Evolutionary conservation across 2,888 invertebrate species (phyloP).

Genomic region (Ormyrus rosae): DNA sequence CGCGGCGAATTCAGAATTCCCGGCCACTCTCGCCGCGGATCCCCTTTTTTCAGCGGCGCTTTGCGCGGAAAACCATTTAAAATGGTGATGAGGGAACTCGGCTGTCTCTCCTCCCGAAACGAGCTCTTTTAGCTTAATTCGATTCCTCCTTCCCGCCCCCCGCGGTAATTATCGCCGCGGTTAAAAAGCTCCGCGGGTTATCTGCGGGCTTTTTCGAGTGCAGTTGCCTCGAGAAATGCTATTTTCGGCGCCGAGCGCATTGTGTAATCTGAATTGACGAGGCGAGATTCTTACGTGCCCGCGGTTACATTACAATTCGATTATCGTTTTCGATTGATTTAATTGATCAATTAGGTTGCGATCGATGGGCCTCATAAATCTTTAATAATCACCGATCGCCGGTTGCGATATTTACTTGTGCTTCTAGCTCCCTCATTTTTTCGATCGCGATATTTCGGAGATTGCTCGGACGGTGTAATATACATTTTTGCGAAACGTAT

Average conservation of each 20-base stretch:
- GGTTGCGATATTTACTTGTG: too few species aligned
- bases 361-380: too few species aligned
- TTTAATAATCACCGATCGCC: too few species aligned
- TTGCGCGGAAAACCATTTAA: slow-evolving; percentile 46
- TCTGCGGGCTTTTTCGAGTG: slow-evolving; percentile 5
- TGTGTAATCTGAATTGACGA: slow-evolving; percentile 11
- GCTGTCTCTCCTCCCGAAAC: neutral
- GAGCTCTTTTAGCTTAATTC: slow-evolving; percentile 46
- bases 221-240: neutral
- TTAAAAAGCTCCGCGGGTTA: neutral
- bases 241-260: neutral
- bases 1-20: slow-evolving; percentile 19
- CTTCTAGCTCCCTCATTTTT: too few species aligned
- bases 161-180: slow-evolving; percentile 33
- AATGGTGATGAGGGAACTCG: slow-evolving; percentile 48
- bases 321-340: slow-evolving; percentile 24
- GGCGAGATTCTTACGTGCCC: neutral
- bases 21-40: slow-evolving; percentile 19
- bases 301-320: slow-evolving; percentile 2
- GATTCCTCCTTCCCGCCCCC: slow-evolving; percentile 28
- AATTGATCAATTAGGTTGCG: too few species aligned
- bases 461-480: too few species aligned
- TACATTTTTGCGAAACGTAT: too few species aligned
- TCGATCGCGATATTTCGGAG: too few species aligned
- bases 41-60: slow-evolving; percentile 43